phyloP scores from a whole-genome alignment of 2,888 invertebrate genomes.

The Drosophila melanosoma region DNA sequence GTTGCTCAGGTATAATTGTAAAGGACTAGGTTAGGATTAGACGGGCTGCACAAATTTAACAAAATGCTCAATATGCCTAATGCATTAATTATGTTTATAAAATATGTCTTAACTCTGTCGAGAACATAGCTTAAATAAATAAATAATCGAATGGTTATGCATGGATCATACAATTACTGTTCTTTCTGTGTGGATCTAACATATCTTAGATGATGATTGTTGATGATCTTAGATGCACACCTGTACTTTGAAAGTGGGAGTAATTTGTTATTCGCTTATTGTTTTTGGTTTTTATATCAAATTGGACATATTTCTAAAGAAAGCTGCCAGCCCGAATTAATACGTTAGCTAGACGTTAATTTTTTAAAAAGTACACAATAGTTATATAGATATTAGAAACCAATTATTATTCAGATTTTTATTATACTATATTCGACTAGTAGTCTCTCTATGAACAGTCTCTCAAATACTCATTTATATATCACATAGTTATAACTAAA shows the following conservation, averaged over 20 bases:
- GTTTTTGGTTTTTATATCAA: neutral
- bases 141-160: slow-evolving; percentile 13
- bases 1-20: slow-evolving; percentile 70
- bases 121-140: slow-evolving; percentile 43
- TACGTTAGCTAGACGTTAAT: slow-evolving; percentile 4
- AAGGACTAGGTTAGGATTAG: slow-evolving; percentile 33
- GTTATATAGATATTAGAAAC: too few species aligned
- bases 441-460: neutral
- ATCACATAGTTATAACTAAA: neutral
- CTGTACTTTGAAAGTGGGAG: neutral
- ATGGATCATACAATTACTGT: neutral
- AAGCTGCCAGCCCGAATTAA: slow-evolving; percentile 29
- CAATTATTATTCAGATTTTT: neutral
- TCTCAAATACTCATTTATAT: neutral
- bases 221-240: neutral
- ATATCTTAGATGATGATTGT: neutral
- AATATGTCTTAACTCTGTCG: slow-evolving; percentile 15
- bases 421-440: neutral
- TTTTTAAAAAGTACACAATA: neutral
- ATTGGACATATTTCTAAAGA: neutral
- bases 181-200: neutral
- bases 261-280: neutral
- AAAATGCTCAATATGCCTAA: slow-evolving; percentile 38
- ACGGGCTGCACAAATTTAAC: neutral
- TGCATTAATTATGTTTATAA: slow-evolving; percentile 17